These are phyloP conservation scores for Dinomys branickii DNA, from an alignment of 2,113 vertebrate genomes.

Conservation along the genomic window DNA sequence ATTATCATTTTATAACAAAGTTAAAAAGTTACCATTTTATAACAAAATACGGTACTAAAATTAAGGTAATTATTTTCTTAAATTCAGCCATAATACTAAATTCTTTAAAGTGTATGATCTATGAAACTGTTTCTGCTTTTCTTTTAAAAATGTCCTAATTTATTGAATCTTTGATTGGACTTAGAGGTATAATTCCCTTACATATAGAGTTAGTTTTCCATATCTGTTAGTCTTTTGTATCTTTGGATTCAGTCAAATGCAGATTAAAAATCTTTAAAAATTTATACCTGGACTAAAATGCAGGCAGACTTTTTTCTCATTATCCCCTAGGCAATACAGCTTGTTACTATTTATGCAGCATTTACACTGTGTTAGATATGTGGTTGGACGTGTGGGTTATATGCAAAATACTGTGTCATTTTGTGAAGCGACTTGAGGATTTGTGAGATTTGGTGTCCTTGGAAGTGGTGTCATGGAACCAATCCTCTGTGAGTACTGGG, in stretches of 20 bases:
- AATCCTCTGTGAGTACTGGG: background rate
- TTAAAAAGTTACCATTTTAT: background rate
- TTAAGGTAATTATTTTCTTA: background rate
- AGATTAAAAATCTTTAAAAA: background rate
- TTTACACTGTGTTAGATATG: background rate
- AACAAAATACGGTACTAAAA: background rate
- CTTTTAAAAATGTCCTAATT: constrained; percentile 24
- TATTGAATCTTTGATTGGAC: constrained; percentile 1
- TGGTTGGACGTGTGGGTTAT: background rate
- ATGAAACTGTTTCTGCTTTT: constrained; percentile 41
- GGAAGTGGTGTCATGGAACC: no score
- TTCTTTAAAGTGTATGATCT: background rate
- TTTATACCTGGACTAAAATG: background rate
- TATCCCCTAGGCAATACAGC: background rate
- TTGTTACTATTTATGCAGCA: background rate
- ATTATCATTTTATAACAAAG: no score
- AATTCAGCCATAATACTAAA: background rate
- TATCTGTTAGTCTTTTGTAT: background rate
- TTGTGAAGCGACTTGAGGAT: background rate
- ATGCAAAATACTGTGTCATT: background rate
- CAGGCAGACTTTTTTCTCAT: background rate
- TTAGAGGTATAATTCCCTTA: background rate
- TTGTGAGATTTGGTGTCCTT: background rate
- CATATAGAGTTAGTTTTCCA: background rate
- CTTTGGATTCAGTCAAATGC: background rate